Conservation (phyloP, 1,140 invertebrate genomes). For the Homarus americanus region DNA sequence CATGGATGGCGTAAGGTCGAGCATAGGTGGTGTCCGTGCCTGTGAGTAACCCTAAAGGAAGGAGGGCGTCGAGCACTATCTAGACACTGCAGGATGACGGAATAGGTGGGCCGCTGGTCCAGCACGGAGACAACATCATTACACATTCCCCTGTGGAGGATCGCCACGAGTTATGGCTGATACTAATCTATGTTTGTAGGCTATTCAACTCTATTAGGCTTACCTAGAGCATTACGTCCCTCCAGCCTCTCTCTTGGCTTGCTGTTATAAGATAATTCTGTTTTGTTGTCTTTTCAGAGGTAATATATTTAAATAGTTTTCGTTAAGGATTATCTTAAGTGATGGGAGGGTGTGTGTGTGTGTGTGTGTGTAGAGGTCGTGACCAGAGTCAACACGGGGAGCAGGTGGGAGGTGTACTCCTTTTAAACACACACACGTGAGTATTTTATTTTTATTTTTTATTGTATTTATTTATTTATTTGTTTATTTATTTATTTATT, state of each 20-base stretch:
- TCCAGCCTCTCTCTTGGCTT: too few relatives aligned
- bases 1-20: not conserved
- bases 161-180: constrained; percentile 43
- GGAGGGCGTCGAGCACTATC: constrained; percentile 11
- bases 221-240: not conserved
- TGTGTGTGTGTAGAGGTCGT: too few relatives aligned
- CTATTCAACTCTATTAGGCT: constrained; percentile 36
- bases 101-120: constrained; percentile 10
- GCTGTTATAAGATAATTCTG: not conserved
- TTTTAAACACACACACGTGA: too few relatives aligned
- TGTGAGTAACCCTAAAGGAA: constrained; percentile 13
- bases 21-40: not conserved
- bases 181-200: constrained; percentile 24
- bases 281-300: not conserved
- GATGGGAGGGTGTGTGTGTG: too few relatives aligned
- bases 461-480: too few relatives aligned
- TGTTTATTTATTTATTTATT: too few relatives aligned
- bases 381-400: too few relatives aligned
- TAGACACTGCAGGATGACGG: not conserved
- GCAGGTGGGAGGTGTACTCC: too few relatives aligned
- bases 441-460: too few relatives aligned
- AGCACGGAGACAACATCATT: constrained; percentile 36
- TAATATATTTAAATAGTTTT: not conserved
- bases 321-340: not conserved
- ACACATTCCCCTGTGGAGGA: constrained; percentile 44